A percentile compares a stretch with the other conserved stretches of the same genome.
These are phyloP conservation scores for Madoqua kirkii DNA, from an alignment of 2,113 vertebrate species.

Conservation along the genomic window DNA sequence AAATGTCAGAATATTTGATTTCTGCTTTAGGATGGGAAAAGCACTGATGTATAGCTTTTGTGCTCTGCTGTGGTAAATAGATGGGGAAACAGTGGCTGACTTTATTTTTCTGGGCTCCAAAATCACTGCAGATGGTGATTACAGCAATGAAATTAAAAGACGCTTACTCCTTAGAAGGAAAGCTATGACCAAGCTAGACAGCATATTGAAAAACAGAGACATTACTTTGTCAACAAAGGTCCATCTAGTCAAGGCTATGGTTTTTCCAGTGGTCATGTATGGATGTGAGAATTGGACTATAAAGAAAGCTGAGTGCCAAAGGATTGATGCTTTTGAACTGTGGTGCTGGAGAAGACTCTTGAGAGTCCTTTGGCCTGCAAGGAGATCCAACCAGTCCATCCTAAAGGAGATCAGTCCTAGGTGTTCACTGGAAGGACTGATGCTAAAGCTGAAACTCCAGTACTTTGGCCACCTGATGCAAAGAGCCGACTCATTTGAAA, in stretches of 20 bases:
- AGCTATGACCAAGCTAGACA: neutral
- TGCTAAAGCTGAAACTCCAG: neutral
- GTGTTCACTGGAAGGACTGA: neutral
- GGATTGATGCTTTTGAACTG: neutral
- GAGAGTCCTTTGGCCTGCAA: neutral
- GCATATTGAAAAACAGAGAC: neutral
- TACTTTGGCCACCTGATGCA: neutral
- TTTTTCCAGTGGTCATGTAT: neutral
- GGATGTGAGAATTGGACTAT: neutral
- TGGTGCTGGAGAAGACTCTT: neutral
- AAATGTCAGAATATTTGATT: neutral
- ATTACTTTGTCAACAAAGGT: neutral
- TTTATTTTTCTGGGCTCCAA: neutral
- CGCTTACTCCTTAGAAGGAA: neutral
- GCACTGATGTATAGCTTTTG: neutral
- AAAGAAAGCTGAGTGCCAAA: neutral
- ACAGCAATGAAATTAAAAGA: neutral
- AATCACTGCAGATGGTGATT: neutral
- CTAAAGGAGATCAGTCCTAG: neutral
- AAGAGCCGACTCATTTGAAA: neutral
- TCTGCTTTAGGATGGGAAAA: neutral
- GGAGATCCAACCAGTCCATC: neutral
- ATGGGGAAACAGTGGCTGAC: neutral
- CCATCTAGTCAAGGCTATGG: neutral
- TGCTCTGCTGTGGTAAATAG: neutral